These are phyloP conservation scores for Enteromius trimaculatus DNA, from an alignment of 2,797 vertebrate species.

Conservation along the genomic window DNA sequence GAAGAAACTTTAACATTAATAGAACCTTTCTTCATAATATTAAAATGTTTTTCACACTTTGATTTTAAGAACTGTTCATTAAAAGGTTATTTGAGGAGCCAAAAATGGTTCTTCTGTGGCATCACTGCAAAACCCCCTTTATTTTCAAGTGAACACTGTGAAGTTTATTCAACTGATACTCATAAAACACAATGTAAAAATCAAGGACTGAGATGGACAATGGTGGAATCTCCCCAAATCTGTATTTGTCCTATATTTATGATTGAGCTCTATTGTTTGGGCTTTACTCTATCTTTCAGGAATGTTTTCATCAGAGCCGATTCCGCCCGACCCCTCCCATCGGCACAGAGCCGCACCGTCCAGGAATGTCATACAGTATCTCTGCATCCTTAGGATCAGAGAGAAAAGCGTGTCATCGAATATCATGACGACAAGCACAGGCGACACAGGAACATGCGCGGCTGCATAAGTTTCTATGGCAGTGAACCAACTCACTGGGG, in stretches of 20 bases:
- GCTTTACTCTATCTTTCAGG: conserved; percentile 48
- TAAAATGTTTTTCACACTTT: background rate
- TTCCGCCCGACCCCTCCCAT: background rate
- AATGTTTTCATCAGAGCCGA: conserved; percentile 46
- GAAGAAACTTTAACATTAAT: background rate
- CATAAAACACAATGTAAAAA: background rate
- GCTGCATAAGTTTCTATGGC: background rate
- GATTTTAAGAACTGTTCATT: background rate
- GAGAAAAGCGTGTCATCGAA: background rate
- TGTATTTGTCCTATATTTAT: conserved; percentile 25
- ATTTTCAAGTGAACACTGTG: background rate
- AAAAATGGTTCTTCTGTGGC: background rate
- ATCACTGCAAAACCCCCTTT: background rate
- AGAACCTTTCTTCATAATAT: background rate
- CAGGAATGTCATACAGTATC: conserved; percentile 17
- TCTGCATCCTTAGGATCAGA: conserved; percentile 13
- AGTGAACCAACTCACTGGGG: background rate
- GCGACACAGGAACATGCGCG: background rate
- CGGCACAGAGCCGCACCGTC: background rate
- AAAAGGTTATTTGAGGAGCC: background rate
- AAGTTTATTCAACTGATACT: conserved; percentile 13
- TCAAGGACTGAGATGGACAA: background rate
- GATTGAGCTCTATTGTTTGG: conserved; percentile 28
- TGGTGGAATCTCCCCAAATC: conserved; percentile 2
- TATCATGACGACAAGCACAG: background rate